Base-by-base conservation (phyloP, 2,797 vertebrate genomes). In the Tachyglossus aculeatus region DNA sequence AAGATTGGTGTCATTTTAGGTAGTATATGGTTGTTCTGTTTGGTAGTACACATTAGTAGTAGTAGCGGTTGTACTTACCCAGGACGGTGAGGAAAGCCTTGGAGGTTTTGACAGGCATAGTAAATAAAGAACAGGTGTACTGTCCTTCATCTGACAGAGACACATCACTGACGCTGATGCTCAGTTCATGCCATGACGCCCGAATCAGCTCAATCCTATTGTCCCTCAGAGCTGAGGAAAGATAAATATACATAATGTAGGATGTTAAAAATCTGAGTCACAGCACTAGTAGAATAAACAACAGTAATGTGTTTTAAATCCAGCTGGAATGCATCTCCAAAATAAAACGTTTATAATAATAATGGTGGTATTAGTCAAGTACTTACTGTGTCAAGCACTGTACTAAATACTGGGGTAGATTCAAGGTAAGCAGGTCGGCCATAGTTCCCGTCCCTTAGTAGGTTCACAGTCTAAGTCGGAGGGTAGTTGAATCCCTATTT, bases 81-180 rank as follows among this genome's bases (percentile, higher is more conserved):
- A 99, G 91, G 54, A 99, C 97, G 1, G 96, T 99, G 80, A 99
- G 94, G 90, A 95, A 99, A 90, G 98, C 97, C 91, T 96, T 98
- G 89, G 97, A 96, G 41, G 95, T 99, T 92, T 97, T 98, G 88
- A 99, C 96, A 27, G 98, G 97, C 97, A 98, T 98, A 59, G 98
- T 99, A 92, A 99, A 99, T 75, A 99, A 94, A 21, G 98, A 98
- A 76, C 98, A 99, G 85, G 98, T 99, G 86, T 99, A 99, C 84
- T 96, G 95, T 70, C 98, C 98, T 86, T 99, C 98, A 44, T 99
- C 98, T 0, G 94, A 92, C 85, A 99, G 94, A 5, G 94, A 91
- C 71, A 96, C 95, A 4, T 99, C 96, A 32, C 91, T 97, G 92
- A 99, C 95, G 13, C 96, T 99, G 93, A 99, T 99, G 59, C 96